Base-by-base conservation (phyloP, 1,140 invertebrate genomes). In the Anastrepha ludens region DNA sequence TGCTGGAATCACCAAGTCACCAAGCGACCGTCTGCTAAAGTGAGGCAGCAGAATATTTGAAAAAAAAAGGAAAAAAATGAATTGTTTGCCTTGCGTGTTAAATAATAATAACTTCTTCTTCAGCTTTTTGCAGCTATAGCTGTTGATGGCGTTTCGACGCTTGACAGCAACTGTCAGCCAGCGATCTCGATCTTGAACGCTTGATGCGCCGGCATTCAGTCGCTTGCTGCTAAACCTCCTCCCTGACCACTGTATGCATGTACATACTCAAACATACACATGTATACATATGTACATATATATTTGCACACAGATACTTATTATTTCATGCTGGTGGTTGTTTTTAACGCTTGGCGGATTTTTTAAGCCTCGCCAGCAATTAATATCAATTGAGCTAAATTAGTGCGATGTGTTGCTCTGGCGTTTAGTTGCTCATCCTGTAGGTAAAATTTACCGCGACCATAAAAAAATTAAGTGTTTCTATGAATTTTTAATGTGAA, bases 41-140 rank as follows among this genome's bases (percentile, higher is more conserved):
- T 62, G 60, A 13, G 60, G 17, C 17, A 62, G 60, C 60, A 55
- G 60, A 62, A 62, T 62, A 62, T 13, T 62, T 62, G 60, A 62
- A 17, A 55, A 11, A 55, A 11, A 55, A n/a, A n/a, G n/a, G 50
- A 2, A 55, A 55, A 39, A 58, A 85, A 85, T 59, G 50, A 85
- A 85, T 85, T 85, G 55, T 85, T 85, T 59, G 81, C 81, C 13
- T 85, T 39, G 81, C 81, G 81, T 85, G 81, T 85, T 85, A 58
- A 85, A 85, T 85, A 85, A 85, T 85, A 85, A 85, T 74, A 74
- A 74, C 67, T 74, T 44, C 67, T 74, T 41, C 13, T 70, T 44
- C 17, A 11, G 67, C 41, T 74, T 44, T 67, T n/a, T 74, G 67
- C 41, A 6, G 41, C 2, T 7, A 2, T 74, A 8, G 15, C 8